Evolutionary conservation across 2,797 vertebrate genomes (phyloP).

Genomic region (Serranus cabrilla): DNA sequence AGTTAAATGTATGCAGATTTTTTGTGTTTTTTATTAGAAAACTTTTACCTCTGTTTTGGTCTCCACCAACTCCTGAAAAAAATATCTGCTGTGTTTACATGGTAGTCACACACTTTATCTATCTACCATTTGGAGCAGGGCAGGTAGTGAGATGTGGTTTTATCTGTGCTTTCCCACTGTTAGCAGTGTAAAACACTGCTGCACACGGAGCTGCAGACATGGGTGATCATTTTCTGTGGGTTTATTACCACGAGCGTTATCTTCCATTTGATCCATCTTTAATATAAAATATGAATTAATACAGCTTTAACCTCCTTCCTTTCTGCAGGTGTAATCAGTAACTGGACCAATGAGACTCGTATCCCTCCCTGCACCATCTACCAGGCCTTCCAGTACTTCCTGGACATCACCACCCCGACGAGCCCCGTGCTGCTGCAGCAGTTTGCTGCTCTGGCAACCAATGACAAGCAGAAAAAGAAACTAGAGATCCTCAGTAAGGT

Average conservation of each 20-base stretch:
- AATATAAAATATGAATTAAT: background rate
- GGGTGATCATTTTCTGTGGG: no score
- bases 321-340: slow-evolving; percentile 93
- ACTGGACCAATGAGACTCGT: slow-evolving; percentile 94
- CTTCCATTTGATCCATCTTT: background rate
- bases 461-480: slow-evolving; percentile 93
- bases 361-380: slow-evolving; percentile 96
- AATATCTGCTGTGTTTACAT: no score
- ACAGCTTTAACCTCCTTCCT: background rate
- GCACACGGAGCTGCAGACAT: no score
- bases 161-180: no score
- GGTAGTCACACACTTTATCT: no score
- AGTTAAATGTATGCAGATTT: no score
- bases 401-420: slow-evolving; percentile 98
- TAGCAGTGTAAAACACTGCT: no score
- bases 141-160: no score
- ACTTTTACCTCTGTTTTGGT: no score
- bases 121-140: no score
- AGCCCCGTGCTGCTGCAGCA: slow-evolving; percentile 95
- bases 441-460: slow-evolving; percentile 93
- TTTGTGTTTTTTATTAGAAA: no score
- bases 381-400: slow-evolving; percentile 96
- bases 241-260: accelerated
- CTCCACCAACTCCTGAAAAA: no score
- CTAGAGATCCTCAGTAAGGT: slow-evolving; percentile 97